Percentiles rank a stretch among this genome's conserved stretches.
Evolutionary conservation across 2,113 vertebrate species (phyloP).

Genomic region (Sylvilagus bachmani): DNA sequence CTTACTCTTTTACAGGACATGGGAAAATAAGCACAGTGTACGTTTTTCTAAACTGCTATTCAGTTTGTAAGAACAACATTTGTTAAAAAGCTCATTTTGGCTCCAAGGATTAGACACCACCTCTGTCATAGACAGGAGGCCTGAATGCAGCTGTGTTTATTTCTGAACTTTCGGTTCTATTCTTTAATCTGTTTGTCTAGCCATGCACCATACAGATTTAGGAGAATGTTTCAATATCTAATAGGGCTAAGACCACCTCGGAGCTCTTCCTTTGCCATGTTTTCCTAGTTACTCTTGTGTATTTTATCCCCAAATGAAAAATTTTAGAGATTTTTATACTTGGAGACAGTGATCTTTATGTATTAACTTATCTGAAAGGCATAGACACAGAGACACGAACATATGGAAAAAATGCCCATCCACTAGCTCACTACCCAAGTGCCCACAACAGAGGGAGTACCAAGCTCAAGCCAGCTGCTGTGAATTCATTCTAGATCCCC

Average conservation of each 20-base stretch:
- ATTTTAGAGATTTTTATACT: no score
- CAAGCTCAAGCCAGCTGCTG: no score
- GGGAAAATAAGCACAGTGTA: background rate
- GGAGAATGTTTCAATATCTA: background rate
- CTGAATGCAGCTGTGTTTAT: background rate
- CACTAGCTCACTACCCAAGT: no score
- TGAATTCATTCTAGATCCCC: no score
- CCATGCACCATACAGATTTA: background rate
- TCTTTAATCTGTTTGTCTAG: background rate
- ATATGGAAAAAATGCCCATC: no score
- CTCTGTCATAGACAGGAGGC: background rate
- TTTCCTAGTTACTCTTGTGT: background rate
- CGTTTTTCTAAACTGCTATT: conserved; percentile 36
- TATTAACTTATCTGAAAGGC: no score
- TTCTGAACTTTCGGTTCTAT: background rate
- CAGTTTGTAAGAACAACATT: background rate
- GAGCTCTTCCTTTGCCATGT: background rate
- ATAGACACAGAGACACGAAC: no score
- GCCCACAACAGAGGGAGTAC: no score
- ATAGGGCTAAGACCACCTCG: background rate
- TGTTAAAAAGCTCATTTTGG: background rate
- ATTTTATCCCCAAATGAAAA: background rate
- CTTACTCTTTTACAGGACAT: background rate
- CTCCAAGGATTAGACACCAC: background rate
- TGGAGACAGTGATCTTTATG: no score